Percentiles rank a stretch among this genome's conserved stretches.
Evolutionary conservation across 2,797 vertebrate genomes (phyloP).

Genomic region (Rhinoraja longicauda): DNA sequence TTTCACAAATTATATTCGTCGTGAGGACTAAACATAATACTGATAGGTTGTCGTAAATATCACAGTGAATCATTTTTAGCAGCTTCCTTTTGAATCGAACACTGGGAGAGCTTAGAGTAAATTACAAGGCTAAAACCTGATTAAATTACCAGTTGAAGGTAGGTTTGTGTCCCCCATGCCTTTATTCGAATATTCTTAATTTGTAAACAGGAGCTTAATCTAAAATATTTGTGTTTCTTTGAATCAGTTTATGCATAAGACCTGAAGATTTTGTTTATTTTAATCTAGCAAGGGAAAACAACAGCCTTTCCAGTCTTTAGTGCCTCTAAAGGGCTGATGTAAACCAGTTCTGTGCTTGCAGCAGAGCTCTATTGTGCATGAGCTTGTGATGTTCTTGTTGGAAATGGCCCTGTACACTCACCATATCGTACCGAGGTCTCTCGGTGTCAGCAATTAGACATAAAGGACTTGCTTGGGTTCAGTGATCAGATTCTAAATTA

Average conservation of each 20-base stretch:
- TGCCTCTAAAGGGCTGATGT: too few species aligned
- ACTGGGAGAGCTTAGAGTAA: slow-evolving; percentile 17
- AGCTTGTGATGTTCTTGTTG: too few species aligned
- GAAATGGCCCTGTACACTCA: too few species aligned
- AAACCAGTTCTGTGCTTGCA: too few species aligned
- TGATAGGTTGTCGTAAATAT: slow-evolving; percentile 27
- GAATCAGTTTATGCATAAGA: background rate
- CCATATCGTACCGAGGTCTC: too few species aligned
- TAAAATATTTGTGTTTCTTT: background rate
- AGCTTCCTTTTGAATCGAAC: slow-evolving; percentile 24
- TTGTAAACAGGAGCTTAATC: background rate
- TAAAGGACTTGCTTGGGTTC: too few species aligned
- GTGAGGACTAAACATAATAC: background rate
- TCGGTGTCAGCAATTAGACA: too few species aligned
- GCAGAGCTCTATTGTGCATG: too few species aligned
- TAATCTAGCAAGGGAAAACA: too few species aligned
- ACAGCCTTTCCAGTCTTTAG: too few species aligned
- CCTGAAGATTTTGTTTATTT: background rate
- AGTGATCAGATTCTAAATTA: too few species aligned
- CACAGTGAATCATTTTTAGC: slow-evolving; percentile 31
- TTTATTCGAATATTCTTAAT: background rate
- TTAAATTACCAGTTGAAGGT: background rate
- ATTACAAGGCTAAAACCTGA: slow-evolving; percentile 20
- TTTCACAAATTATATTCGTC: slow-evolving; percentile 31
- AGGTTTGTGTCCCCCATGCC: background rate